Evolutionary conservation across 2,888 invertebrate species (phyloP), one percentile per base, ranked within the genome.

Genomic region (Plagodis pulveraria): DNA sequence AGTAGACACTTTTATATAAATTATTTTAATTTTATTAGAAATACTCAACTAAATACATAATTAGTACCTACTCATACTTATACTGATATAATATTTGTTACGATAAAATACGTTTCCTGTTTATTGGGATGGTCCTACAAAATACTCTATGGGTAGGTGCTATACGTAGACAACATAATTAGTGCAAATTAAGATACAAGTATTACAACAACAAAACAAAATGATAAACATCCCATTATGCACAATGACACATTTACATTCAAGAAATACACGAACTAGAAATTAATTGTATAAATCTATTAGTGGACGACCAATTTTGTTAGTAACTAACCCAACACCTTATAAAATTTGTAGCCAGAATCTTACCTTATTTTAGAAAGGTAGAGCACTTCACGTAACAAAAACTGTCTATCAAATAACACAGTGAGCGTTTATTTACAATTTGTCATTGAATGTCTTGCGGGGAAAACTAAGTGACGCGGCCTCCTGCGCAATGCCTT

Each of bases 381-480:
- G n/a, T 44, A 58, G 54, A 64, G 60, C 56, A 69, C 66, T 57
- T 57, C 59, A 67, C 73, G 62, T 34, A 58, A 69, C 72, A 43
- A 58, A 45, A 66, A 70, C 65, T 62, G 55, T 56, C 43, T 51
- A 45, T 40, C 67, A 63, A 56, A 67, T 60, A 62, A 62, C 46
- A 38, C 35, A 42, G 5, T 66, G 66, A 69, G 66, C 62, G 64
- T 63, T 64, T 50, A 63, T 66, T 65, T 69, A 65, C 62, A 58
- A 70, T 75, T 79, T 60, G 80, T 78, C 76, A 78, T 73, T 60
- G 51, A 58, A 51, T 62, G 72, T 58, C 38, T 59, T 40, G 10
- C 63, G 58, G 69, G 73, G 71, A 77, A 81, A 82, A 78, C 72
- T 70, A 62, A 60, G 65, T 79, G 81, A 80, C 78, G 74, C 69